Conservation (phyloP, 2,113 vertebrate genomes). For the Vireo altiloquus region DNA sequence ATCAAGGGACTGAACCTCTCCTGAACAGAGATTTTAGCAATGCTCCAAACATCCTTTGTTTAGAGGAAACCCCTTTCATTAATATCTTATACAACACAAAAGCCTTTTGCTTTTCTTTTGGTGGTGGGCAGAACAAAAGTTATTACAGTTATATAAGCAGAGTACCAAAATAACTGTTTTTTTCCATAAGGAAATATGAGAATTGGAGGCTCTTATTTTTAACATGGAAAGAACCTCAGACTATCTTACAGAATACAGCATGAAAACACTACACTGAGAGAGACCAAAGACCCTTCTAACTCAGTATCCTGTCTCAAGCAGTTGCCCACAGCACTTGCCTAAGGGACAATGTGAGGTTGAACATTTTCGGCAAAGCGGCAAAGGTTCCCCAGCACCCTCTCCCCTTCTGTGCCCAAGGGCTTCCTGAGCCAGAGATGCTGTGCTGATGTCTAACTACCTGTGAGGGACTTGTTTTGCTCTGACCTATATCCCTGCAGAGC, state of each 20-base stretch:
- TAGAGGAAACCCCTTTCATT: conserved; percentile 32
- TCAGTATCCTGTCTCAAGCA: not conserved
- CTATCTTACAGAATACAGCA: not conserved
- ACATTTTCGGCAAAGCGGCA: rapidly evolving
- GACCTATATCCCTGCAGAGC: not conserved
- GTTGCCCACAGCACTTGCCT: not conserved
- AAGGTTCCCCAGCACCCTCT: not conserved
- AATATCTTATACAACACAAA: not conserved
- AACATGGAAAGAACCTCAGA: not conserved
- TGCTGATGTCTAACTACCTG: not conserved
- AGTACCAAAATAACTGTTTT: conserved; percentile 22
- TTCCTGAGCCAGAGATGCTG: not conserved
- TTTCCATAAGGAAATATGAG: not conserved
- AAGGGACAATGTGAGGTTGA: not conserved
- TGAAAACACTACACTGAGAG: not conserved
- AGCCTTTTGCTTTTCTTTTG: conserved; percentile 22
- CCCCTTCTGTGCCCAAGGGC: not conserved
- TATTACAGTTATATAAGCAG: conserved; percentile 7
- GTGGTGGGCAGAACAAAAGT: not conserved
- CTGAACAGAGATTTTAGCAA: not conserved
- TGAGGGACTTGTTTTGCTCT: not conserved
- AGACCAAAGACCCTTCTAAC: not conserved
- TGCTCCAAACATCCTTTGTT: conserved; percentile 1
- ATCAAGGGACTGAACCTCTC: not conserved
- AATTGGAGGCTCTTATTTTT: conserved; percentile 18